Percentiles rank a stretch among this genome's conserved stretches.
These are phyloP conservation scores for Mythimna vitellina DNA, from an alignment of 2,888 invertebrate species.

Conservation along the genomic window DNA sequence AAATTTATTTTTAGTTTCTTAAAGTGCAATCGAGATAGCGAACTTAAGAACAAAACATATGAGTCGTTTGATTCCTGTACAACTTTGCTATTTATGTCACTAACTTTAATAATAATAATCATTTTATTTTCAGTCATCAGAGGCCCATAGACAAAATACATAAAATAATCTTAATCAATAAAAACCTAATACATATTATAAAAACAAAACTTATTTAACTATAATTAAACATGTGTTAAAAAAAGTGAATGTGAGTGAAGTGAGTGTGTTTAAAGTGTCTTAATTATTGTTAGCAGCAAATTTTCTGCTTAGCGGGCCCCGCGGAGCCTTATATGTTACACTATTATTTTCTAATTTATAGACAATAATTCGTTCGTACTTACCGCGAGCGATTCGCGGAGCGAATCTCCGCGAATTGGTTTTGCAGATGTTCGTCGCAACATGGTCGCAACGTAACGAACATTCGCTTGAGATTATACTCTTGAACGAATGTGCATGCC, in stretches of 20 bases:
- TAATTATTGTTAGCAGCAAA: slow-evolving; percentile 14
- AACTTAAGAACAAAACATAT: background rate
- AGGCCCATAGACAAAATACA: too few relatives aligned
- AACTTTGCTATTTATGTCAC: background rate
- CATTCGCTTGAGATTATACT: background rate
- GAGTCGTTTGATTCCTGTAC: background rate
- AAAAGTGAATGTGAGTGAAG: too few relatives aligned
- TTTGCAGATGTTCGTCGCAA: background rate
- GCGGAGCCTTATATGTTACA: background rate
- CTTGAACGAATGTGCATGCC: too few relatives aligned
- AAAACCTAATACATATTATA: too few relatives aligned
- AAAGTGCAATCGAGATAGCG: background rate
- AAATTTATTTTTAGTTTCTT: slow-evolving; percentile 3
- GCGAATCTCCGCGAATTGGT: background rate
- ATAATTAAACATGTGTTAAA: too few relatives aligned
- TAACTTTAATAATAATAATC: too few relatives aligned
- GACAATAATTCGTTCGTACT: slow-evolving; percentile 17
- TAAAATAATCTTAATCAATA: too few relatives aligned
- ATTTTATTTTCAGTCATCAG: too few relatives aligned
- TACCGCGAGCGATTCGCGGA: background rate
- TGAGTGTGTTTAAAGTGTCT: too few relatives aligned
- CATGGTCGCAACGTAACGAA: background rate
- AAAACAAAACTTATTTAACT: too few relatives aligned
- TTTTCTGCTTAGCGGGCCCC: background rate
- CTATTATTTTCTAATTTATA: slow-evolving; percentile 6